phyloP scores from a whole-genome alignment of 2,797 vertebrate species.

The Fistularia tabacaria region DNA sequence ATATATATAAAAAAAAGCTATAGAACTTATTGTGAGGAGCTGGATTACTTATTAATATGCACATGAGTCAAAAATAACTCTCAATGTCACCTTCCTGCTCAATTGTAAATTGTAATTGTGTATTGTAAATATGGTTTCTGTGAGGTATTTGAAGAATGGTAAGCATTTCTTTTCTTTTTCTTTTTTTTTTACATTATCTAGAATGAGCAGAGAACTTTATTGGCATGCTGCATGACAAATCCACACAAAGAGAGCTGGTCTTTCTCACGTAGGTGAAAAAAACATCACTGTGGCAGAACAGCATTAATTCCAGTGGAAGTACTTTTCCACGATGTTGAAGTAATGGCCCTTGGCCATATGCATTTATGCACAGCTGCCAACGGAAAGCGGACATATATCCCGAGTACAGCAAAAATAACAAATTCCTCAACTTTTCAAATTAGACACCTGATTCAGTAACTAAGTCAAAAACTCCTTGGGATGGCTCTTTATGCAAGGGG shows the following conservation, averaged over 20 bases:
- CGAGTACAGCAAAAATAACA: conserved; percentile 26
- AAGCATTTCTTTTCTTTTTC: not conserved
- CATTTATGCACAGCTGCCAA: conserved; percentile 59
- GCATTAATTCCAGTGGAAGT: conserved; percentile 56
- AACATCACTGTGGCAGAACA: conserved; percentile 58
- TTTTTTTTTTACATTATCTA: not conserved
- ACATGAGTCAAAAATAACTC: too few relatives aligned
- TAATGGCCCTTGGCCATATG: conserved; percentile 67
- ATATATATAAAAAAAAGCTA: too few relatives aligned
- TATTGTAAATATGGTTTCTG: too few relatives aligned
- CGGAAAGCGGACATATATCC: conserved; percentile 35
- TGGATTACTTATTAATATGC: too few relatives aligned
- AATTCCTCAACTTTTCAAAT: conserved; percentile 21
- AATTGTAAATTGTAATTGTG: too few relatives aligned
- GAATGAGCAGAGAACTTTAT: conserved; percentile 18
- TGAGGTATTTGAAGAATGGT: too few relatives aligned
- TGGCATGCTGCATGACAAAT: conserved; percentile 25
- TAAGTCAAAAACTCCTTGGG: not conserved
- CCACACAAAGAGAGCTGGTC: conserved; percentile 33
- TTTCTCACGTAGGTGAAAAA: conserved; percentile 26
- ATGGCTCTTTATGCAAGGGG: conserved; percentile 20
- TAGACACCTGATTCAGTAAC: conserved; percentile 22
- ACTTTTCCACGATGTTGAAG: conserved; percentile 52
- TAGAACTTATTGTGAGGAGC: too few relatives aligned
- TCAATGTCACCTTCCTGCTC: too few relatives aligned